Conservation (phyloP, 2,113 vertebrate species). For the Athene noctua region DNA sequence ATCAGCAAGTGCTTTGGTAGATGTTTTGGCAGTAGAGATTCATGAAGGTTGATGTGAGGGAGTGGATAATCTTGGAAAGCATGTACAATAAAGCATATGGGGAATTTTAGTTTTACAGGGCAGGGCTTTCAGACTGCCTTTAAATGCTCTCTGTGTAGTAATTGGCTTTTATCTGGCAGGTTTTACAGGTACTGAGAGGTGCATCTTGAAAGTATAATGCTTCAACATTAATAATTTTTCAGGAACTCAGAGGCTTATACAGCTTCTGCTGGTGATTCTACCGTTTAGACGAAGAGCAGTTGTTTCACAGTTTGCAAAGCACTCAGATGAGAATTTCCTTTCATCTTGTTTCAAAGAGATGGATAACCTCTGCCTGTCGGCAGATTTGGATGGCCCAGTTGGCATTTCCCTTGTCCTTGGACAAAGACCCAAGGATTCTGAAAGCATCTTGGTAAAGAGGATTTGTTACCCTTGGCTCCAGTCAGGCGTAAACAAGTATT, state of each 20-base stretch:
- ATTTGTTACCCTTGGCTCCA: neutral
- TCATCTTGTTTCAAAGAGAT: neutral
- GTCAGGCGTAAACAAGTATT: neutral
- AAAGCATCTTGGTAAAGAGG: neutral
- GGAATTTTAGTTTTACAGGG: neutral
- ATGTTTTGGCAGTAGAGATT: conserved; percentile 14
- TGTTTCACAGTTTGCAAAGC: neutral
- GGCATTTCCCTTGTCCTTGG: conserved; percentile 26
- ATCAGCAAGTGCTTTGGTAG: neutral
- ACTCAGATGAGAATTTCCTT: neutral
- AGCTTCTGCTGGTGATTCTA: neutral
- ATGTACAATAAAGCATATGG: neutral
- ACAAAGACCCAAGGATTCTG: conserved; percentile 17
- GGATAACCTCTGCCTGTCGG: conserved; percentile 1
- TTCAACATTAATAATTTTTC: neutral
- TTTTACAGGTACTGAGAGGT: neutral
- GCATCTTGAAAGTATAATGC: neutral
- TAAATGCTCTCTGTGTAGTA: neutral
- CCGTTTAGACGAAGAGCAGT: neutral
- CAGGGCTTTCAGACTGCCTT: neutral
- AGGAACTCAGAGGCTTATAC: neutral
- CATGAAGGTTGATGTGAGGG: neutral
- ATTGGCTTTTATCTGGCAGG: neutral
- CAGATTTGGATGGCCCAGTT: conserved; percentile 30
- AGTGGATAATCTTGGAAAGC: neutral